Evolutionary conservation across 2,888 invertebrate species (phyloP), one percentile per base, ranked within the genome.

Genomic region (Exocentrus adspersus): DNA sequence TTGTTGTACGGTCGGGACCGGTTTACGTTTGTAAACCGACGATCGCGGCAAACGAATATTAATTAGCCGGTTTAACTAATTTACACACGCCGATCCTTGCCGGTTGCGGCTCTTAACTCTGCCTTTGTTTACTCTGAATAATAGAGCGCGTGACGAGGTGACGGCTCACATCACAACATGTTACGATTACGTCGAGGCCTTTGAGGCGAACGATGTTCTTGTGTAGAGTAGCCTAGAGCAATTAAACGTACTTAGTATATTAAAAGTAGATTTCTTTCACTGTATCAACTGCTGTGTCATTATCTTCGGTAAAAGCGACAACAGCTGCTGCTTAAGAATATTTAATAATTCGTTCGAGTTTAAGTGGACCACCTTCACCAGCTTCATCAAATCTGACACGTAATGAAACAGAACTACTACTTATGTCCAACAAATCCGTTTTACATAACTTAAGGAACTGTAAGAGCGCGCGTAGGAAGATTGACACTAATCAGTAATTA

Each of bases 11-110:
- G 20, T 7, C 24, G 54, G 12, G 28, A 57, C 57, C 45, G 57
- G 46, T 57, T 57, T 32, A 30, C 46, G 57, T 45, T 32, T 32
- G 57, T 57, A 57, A 57, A 32, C 57, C 32, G 57, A 57, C 57
- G 57, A 46, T 57, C 45, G 57, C 45, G 46, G 57, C 46, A 57
- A 45, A 57, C 57, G 57, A 57, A 57, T 57, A 57, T 57, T 57
- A 57, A 57, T 57, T 57, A 46, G 57, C 32, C 54, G 46, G 45
- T 46, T 45, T 57, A 57, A 46, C 57, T 57, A 45, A 57, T 57
- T 57, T 57, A 57, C 46, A 57, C 57, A 46, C 43, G 24, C 37
- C 37, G 37, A 37, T 37, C 37, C 57, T 14, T 32, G 32, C 19
- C 46, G 14, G 42, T 10, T 24, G 41, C 42, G 6, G 21, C 57